phyloP scores from a whole-genome alignment of 2,797 vertebrate species.

The Scleropages formosus region DNA sequence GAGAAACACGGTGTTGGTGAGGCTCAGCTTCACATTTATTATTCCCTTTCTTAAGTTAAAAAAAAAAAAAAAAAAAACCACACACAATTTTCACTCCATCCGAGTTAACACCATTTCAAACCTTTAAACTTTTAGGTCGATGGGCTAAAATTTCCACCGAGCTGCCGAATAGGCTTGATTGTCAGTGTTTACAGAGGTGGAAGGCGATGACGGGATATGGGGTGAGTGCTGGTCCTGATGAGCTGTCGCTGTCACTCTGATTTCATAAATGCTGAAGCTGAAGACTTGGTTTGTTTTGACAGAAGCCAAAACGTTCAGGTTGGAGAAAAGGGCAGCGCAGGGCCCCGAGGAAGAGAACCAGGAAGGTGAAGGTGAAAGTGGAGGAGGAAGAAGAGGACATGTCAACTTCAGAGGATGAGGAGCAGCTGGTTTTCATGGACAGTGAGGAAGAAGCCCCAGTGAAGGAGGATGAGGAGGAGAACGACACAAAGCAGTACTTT shows the following conservation, averaged over 20 bases:
- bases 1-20: conserved; percentile 83
- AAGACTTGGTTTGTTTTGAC: background rate
- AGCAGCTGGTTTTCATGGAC: conserved; percentile 44
- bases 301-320: background rate
- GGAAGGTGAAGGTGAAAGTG: background rate
- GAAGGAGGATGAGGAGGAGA: background rate
- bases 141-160: conserved; percentile 86
- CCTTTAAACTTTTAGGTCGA: conserved; percentile 65
- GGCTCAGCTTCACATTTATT: no score
- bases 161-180: conserved; percentile 72
- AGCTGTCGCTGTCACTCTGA: background rate
- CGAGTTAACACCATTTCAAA: no score
- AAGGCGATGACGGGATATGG: conserved; percentile 49
- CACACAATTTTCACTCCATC: no score
- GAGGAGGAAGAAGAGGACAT: background rate
- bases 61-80: no score
- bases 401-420: conserved; percentile 15
- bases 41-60: no score
- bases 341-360: conserved; percentile 9
- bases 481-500: background rate
- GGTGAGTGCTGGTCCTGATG: conserved; percentile 26
- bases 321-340: conserved; percentile 16
- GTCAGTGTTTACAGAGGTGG: conserved; percentile 85
- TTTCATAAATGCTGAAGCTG: background rate
- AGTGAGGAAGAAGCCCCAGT: conserved; percentile 34